Conservation (phyloP, 2,797 vertebrate species). For the Acipenser transmontanus region DNA sequence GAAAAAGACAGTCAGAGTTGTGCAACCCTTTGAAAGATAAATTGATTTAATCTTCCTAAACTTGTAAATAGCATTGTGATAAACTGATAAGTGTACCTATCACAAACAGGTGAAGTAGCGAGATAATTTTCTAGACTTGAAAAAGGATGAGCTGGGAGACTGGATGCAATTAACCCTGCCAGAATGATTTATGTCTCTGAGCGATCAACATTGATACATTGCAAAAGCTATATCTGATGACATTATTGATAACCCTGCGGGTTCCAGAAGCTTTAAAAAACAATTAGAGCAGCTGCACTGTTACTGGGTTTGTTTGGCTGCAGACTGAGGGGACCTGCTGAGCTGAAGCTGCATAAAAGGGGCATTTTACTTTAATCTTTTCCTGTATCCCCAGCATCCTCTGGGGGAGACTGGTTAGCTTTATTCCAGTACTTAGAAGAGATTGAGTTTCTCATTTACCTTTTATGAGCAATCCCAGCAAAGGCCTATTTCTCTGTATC, state of each 20-base stretch:
- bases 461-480: slow-evolving; percentile 1
- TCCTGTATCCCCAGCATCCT: not conserved
- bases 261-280: not conserved
- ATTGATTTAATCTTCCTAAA: slow-evolving; percentile 2
- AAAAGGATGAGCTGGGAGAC: not conserved
- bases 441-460: slow-evolving; percentile 1
- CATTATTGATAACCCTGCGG: not conserved
- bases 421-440: slow-evolving; percentile 4
- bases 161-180: not conserved
- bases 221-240: not conserved
- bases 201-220: not conserved
- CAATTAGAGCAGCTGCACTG: not conserved
- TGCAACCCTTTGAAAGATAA: not conserved
- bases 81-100: not conserved
- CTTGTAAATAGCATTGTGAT: slow-evolving; percentile 4
- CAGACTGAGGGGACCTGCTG: not conserved
- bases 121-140: not conserved
- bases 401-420: not conserved
- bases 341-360: not conserved
- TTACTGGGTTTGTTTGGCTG: not conserved
- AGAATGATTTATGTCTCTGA: not conserved
- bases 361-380: not conserved
- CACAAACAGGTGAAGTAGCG: not conserved
- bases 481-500: not conserved
- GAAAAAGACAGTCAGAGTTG: not conserved